These are phyloP conservation scores for Brachypalpus laphriformis DNA, from an alignment of 2,888 invertebrate genomes.

Conservation along the genomic window DNA sequence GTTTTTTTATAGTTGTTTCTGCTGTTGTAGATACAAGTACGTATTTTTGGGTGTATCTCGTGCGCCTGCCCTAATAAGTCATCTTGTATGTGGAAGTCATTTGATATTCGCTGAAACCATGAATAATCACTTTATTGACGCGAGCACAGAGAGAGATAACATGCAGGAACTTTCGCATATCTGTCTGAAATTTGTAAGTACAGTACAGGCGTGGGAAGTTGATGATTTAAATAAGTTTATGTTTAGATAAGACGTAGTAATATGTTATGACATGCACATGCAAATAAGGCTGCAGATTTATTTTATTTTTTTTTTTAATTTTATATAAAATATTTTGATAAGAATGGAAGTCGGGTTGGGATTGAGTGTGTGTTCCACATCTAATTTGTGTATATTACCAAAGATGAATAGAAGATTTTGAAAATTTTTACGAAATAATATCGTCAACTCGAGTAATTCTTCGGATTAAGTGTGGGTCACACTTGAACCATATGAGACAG, in stretches of 20 bases:
- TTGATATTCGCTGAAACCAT: slow-evolving; percentile 47
- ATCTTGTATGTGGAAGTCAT: slow-evolving; percentile 38
- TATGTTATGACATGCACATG: neutral
- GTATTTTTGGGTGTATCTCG: neutral
- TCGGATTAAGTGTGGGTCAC: too few relatives aligned
- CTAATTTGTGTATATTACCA: too few relatives aligned
- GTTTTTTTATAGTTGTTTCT: slow-evolving; percentile 6
- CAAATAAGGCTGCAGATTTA: neutral
- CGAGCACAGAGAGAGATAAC: slow-evolving; percentile 8
- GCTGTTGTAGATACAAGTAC: neutral
- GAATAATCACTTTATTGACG: slow-evolving; percentile 54
- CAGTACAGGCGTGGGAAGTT: neutral
- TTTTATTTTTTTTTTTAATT: neutral
- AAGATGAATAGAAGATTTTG: too few relatives aligned
- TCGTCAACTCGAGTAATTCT: too few relatives aligned
- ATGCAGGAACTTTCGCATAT: neutral
- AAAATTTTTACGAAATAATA: too few relatives aligned
- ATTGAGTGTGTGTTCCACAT: too few relatives aligned
- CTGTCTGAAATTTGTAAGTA: too few relatives aligned
- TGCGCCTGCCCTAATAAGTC: slow-evolving; percentile 34
- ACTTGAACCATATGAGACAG: too few relatives aligned
- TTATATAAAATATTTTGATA: too few relatives aligned
- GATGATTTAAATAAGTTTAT: neutral
- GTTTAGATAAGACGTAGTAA: neutral
- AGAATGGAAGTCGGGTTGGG: too few relatives aligned